Conservation (phyloP, 2,113 vertebrate species). For the Hippocampus abdominalis region DNA sequence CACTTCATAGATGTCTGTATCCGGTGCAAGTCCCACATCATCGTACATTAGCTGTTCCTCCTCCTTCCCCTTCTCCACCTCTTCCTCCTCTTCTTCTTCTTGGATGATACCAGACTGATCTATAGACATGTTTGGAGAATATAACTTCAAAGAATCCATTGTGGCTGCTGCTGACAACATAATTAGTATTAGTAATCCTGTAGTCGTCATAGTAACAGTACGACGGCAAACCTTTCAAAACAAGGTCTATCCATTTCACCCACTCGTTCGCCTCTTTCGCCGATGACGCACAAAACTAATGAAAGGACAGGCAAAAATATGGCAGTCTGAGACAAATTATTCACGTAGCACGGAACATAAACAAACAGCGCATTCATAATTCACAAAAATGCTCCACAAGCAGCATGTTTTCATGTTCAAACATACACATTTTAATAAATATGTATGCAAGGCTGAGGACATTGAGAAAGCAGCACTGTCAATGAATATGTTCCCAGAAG, state of each 20-base stretch:
- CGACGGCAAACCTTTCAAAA: slow-evolving; percentile 83
- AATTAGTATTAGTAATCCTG: not conserved
- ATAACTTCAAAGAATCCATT: not conserved
- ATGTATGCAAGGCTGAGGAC: slow-evolving; percentile 24
- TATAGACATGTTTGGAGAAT: slow-evolving; percentile 32
- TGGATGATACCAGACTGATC: slow-evolving; percentile 78
- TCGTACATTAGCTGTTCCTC: slow-evolving; percentile 78
- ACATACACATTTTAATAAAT: slow-evolving; percentile 40
- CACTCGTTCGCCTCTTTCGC: slow-evolving; percentile 90
- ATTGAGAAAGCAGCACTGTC: slow-evolving; percentile 40
- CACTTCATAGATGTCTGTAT: slow-evolving; percentile 88
- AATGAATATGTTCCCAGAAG: slow-evolving; percentile 42
- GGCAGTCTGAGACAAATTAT: slow-evolving; percentile 39
- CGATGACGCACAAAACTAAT: slow-evolving; percentile 89
- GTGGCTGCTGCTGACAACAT: not conserved
- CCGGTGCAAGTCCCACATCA: slow-evolving; percentile 72
- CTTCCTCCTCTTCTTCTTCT: slow-evolving; percentile 77
- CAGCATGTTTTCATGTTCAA: slow-evolving; percentile 34
- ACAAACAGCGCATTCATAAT: slow-evolving; percentile 58
- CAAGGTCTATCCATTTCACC: slow-evolving; percentile 88
- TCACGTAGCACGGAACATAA: slow-evolving; percentile 61
- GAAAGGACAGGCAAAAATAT: slow-evolving; percentile 38
- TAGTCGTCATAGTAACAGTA: not conserved
- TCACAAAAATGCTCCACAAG: slow-evolving; percentile 51
- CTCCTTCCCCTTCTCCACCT: slow-evolving; percentile 78